These are phyloP conservation scores for Bradypodion ventrale DNA, from an alignment of 2,797 vertebrate genomes.

Conservation along the genomic window DNA sequence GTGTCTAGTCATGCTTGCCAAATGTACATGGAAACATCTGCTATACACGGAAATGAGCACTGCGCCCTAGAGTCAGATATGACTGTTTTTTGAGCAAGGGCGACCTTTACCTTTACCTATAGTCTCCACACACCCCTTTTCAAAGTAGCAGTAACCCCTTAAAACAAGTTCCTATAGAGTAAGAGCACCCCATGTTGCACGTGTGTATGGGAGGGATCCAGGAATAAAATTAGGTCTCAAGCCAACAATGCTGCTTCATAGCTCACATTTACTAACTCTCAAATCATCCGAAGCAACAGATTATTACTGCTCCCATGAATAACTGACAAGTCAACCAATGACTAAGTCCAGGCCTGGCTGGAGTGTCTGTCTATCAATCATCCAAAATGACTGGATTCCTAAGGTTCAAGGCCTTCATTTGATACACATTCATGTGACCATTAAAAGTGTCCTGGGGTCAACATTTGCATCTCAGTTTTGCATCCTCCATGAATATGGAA, in stretches of 20 bases:
- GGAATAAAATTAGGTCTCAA: conserved; percentile 28
- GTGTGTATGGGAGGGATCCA: not conserved
- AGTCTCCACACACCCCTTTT: not conserved
- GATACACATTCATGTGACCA: conserved; percentile 24
- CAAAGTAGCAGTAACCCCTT: conserved; percentile 15
- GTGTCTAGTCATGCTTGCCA: too few species aligned
- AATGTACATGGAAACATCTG: too few species aligned
- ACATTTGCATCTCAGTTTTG: conserved; percentile 64
- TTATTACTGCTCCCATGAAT: conserved; percentile 61
- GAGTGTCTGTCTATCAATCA: conserved; percentile 45
- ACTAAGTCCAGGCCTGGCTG: conserved; percentile 50
- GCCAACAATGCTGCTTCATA: not conserved
- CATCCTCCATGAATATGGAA: conserved; percentile 32
- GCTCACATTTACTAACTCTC: conserved; percentile 35
- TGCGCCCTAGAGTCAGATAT: too few species aligned
- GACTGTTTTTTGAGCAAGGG: too few species aligned
- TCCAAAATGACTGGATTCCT: conserved; percentile 10
- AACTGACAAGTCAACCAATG: conserved; percentile 61
- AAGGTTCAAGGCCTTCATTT: conserved; percentile 43
- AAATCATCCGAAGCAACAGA: conserved; percentile 31
- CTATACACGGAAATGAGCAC: too few species aligned
- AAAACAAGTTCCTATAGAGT: conserved; percentile 16
- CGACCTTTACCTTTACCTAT: too few species aligned
- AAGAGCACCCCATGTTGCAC: not conserved
- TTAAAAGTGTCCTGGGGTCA: conserved; percentile 62